A percentile compares a stretch with the other conserved stretches of the same genome.
Evolutionary conservation across 2,888 invertebrate genomes (phyloP).

Genomic region (Tuberolachnus salignus): DNA sequence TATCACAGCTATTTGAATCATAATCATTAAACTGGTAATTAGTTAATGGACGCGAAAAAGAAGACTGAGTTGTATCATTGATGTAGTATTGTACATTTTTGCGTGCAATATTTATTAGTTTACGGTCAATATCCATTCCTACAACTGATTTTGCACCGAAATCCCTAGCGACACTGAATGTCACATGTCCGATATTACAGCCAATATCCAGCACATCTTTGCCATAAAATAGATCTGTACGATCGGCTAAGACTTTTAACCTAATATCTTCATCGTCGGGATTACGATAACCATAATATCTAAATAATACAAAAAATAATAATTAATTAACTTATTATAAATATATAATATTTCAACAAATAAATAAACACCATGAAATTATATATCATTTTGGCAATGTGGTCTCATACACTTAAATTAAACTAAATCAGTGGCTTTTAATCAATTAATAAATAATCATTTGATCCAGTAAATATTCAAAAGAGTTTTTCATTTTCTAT

Average conservation of each 20-base stretch:
- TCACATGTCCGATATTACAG: constrained; percentile 96
- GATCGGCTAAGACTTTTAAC: constrained; percentile 78
- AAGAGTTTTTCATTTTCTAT: constrained; percentile 5
- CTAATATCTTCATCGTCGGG: constrained; percentile 83
- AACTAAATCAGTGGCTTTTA: too few relatives aligned
- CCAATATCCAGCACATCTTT: constrained; percentile 96
- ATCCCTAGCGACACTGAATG: constrained; percentile 85
- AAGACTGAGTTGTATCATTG: constrained; percentile 60
- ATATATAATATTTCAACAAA: not conserved
- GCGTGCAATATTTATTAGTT: constrained; percentile 67
- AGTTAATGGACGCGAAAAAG: not conserved
- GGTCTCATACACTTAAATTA: not conserved
- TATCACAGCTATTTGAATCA: not conserved
- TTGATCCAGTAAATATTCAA: constrained; percentile 8
- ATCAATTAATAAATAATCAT: too few relatives aligned
- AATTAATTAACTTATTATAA: too few relatives aligned
- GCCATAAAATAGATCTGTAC: constrained; percentile 81
- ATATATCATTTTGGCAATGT: not conserved
- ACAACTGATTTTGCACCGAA: constrained; percentile 83
- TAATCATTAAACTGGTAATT: constrained; percentile 37
- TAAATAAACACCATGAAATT: not conserved
- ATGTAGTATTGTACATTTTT: constrained; percentile 77
- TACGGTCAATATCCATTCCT: constrained; percentile 91
- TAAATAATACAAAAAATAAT: constrained; percentile 62
- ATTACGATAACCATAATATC: constrained; percentile 94